Evolutionary conservation across 2,888 invertebrate genomes (phyloP).

Genomic region (Coecobrya sp.): DNA sequence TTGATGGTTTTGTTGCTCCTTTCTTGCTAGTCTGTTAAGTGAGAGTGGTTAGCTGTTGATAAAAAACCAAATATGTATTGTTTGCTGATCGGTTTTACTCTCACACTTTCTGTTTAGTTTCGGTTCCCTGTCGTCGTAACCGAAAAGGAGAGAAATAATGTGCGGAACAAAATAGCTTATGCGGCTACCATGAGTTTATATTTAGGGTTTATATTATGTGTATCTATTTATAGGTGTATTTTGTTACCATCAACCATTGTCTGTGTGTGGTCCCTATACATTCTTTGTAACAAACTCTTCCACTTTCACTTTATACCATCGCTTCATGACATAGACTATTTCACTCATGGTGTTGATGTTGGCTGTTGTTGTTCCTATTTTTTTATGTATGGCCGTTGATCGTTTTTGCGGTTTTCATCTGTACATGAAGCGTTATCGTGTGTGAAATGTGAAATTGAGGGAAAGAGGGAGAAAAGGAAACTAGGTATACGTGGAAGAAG

Average conservation of each 20-base stretch:
- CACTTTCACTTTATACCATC: constrained; percentile 19
- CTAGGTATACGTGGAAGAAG: constrained; percentile 10
- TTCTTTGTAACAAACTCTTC: constrained; percentile 5
- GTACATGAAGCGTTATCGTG: constrained; percentile 71
- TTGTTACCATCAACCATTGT: no score
- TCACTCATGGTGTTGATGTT: background rate
- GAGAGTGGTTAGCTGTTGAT: constrained; percentile 70
- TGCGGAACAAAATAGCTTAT: constrained; percentile 17
- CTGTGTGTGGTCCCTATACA: no score
- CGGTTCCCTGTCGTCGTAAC: background rate
- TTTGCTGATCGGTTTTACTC: constrained; percentile 68
- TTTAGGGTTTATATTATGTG: no score
- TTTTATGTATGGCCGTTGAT: constrained; percentile 54
- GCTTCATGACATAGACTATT: constrained; percentile 18
- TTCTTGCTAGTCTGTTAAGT: background rate
- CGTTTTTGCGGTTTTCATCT: constrained; percentile 68
- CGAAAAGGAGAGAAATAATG: constrained; percentile 2
- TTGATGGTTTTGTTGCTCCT: constrained; percentile 20
- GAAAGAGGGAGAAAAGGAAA: background rate
- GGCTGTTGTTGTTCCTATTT: constrained; percentile 4
- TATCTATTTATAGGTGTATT: no score
- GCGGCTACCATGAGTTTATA: background rate
- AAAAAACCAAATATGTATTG: constrained; percentile 74
- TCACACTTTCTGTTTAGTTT: background rate
- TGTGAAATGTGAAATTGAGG: constrained; percentile 76